phyloP scores from a whole-genome alignment of 2,797 vertebrate species.

The Premnoplex brunnescens region DNA sequence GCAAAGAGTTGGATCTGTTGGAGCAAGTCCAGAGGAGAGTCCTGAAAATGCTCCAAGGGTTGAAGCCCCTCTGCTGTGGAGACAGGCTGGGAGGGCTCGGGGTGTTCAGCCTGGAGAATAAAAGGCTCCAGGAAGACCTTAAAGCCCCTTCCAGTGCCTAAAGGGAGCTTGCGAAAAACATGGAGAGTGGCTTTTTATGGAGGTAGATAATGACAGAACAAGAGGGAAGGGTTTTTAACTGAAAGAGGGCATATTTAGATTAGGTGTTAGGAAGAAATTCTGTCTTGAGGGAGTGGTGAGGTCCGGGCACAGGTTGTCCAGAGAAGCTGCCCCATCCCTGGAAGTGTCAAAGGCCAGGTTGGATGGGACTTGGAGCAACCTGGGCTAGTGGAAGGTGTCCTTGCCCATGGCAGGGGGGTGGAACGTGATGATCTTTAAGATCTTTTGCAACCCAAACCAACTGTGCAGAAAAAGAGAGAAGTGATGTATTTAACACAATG shows the following conservation, averaged over 20 bases:
- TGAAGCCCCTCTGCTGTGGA: background rate
- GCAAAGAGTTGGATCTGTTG: background rate
- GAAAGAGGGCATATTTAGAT: background rate
- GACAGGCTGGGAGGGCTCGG: background rate
- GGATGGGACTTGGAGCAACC: background rate
- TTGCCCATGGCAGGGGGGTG: background rate
- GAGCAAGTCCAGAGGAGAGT: background rate
- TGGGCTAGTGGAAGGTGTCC: background rate
- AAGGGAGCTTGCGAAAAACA: background rate
- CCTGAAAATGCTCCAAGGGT: background rate
- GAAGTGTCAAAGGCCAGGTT: background rate
- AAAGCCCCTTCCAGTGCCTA: background rate
- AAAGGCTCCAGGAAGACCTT: background rate
- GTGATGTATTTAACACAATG: rapidly evolving
- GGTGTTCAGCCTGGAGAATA: background rate
- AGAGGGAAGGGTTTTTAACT: background rate
- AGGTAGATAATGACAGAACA: background rate
- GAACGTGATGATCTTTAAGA: background rate
- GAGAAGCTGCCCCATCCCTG: background rate
- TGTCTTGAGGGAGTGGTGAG: background rate
- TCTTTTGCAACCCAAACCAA: background rate
- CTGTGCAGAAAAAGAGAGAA: background rate
- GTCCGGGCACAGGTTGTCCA: background rate
- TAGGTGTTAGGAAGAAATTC: background rate
- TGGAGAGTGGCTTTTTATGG: background rate